Base-by-base conservation (phyloP, 2,888 invertebrate genomes). In the Leptopilina drosophilae region DNA sequence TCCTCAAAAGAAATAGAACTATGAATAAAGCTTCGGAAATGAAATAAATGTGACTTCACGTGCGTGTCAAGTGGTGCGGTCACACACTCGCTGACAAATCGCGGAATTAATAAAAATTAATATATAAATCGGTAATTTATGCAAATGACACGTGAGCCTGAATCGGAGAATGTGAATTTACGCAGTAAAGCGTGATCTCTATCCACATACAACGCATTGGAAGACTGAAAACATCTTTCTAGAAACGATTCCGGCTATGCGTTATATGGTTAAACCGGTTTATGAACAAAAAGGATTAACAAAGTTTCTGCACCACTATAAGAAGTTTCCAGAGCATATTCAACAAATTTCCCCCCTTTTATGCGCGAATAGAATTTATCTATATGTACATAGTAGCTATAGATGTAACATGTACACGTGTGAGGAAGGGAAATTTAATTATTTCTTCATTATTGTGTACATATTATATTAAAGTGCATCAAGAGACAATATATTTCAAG, bases 141-240 rank as follows among this genome's bases (percentile, higher is more conserved):
- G 69, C n/a, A 53, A 73, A 73, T 56, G 53, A 33, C 56, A 73
- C 33, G 69, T 73, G 69, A 56, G 49, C 14, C 53, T 73, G 69
- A 73, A 56, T 53, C 69, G 2, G 69, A 56, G 56, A 73, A 56
- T 8, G 53, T 26, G 53, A 53, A 73, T 73, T 49, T 73, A 73
- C 69, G 69, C 69, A 56, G 53, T 33, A 73, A 56, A 33, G 53
- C 33, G 56, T 56, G 56, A 56, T 56, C 73, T 73, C 73, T 73
- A 73, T 73, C 73, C 14, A 53, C 12, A 49, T 9, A 4, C 33
- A 33, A 11, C 14, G 73, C 73, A 73, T 73, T 73, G 73, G 56
- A n/a, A 73, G 56, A 73, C 56, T 73, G n/a, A 26, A 73, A 73
- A 73, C 73, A 73, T 73, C 53, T 73, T 33, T 73, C 53, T 56